Percentiles rank a stretch among this genome's conserved stretches.
Conservation (phyloP, 2,888 invertebrate species). For the Dynastes grantii region DNA sequence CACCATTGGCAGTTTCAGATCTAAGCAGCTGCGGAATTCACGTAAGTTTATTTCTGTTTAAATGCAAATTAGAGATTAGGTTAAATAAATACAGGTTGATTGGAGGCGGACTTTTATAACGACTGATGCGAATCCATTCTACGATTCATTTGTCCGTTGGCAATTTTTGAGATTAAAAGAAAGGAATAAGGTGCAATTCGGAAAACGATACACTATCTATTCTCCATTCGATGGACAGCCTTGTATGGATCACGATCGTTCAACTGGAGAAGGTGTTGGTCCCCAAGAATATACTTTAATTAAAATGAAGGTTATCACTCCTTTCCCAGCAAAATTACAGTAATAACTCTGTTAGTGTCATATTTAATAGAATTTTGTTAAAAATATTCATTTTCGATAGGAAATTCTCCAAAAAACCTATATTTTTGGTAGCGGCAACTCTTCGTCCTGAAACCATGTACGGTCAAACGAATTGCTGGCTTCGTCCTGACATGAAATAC, state of each 20-base stretch:
- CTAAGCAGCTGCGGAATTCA: constrained; percentile 91
- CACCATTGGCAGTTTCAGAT: constrained; percentile 90
- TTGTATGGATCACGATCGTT: constrained; percentile 99
- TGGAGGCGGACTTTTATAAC: constrained; percentile 99
- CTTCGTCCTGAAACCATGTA: constrained; percentile 99
- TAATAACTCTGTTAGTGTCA: constrained; percentile 65
- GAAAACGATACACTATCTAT: constrained; percentile 96
- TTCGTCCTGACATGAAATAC: constrained; percentile 95
- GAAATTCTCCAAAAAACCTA: constrained; percentile 72
- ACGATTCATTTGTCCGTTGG: constrained; percentile 98
- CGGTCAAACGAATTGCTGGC: constrained; percentile 99
- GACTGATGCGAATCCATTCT: constrained; percentile 97
- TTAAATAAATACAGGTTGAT: constrained; percentile 81
- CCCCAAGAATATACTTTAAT: constrained; percentile 98
- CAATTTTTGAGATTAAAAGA: constrained; percentile 91
- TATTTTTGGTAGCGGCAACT: constrained; percentile 96
- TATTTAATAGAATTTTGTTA: constrained; percentile 1
- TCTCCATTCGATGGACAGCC: constrained; percentile 98
- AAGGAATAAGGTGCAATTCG: constrained; percentile 93
- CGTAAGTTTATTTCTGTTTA: constrained; percentile 73
- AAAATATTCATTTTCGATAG: constrained; percentile 67
- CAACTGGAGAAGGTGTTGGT: constrained; percentile 96
- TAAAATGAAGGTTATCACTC: constrained; percentile 89
- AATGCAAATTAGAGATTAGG: background rate
- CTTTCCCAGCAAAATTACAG: constrained; percentile 82